Evolutionary conservation across 2,797 vertebrate species (phyloP).

Genomic region (Prunella strophiata): DNA sequence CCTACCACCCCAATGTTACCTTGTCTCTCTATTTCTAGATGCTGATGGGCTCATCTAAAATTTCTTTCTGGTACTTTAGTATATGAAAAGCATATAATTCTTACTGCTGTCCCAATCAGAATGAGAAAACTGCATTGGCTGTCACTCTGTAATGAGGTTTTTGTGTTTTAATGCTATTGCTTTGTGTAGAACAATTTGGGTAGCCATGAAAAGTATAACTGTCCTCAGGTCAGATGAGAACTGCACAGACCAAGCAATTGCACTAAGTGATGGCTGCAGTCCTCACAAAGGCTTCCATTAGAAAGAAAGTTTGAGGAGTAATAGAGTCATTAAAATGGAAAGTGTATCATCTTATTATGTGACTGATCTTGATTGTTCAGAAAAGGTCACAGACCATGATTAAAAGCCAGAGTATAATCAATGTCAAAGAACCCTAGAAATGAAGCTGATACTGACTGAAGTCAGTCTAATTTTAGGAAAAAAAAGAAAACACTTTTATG

Average conservation of each 20-base stretch:
- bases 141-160: neutral
- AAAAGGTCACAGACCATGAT: slow-evolving; percentile 33
- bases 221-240: neutral
- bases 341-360: neutral
- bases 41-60: neutral
- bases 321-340: slow-evolving; percentile 21
- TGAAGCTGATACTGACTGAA: neutral
- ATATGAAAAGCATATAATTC: neutral
- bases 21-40: neutral
- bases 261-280: neutral
- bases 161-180: neutral
- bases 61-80: neutral
- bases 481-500: neutral
- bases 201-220: neutral
- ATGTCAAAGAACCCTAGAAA: slow-evolving; percentile 2
- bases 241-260: neutral
- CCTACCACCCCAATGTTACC: neutral
- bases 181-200: neutral
- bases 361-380: neutral
- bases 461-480: neutral
- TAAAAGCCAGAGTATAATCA: neutral
- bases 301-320: neutral
- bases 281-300: neutral
- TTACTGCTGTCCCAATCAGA: neutral
- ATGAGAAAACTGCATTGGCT: neutral